Evolutionary conservation across 2,888 invertebrate species (phyloP).

Genomic region (Epistrophe eligans): DNA sequence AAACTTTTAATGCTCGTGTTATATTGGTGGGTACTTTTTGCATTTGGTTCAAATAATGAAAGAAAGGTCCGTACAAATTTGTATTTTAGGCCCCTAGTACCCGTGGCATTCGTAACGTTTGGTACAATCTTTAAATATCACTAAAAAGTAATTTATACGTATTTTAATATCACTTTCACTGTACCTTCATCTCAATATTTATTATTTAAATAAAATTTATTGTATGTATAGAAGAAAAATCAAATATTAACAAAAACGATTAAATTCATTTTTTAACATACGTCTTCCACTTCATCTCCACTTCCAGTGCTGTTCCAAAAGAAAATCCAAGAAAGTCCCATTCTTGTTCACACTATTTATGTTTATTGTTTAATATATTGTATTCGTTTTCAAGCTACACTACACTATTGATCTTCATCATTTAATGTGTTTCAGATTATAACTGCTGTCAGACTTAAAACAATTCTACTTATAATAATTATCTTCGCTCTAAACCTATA

Average conservation of each 20-base stretch:
- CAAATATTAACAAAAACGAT: not conserved
- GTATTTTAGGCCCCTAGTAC: too few relatives aligned
- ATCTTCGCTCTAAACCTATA: not conserved
- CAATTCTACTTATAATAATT: constrained; percentile 37
- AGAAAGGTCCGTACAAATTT: too few relatives aligned
- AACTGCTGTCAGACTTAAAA: not conserved
- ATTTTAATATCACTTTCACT: too few relatives aligned
- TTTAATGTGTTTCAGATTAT: not conserved
- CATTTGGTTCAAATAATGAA: too few relatives aligned
- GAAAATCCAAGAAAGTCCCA: constrained; percentile 42
- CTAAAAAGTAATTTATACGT: too few relatives aligned
- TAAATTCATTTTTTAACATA: constrained; percentile 1
- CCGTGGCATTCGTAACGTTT: too few relatives aligned
- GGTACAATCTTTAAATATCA: too few relatives aligned
- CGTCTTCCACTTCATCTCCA: not conserved
- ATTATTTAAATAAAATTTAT: not conserved
- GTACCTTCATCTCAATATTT: not conserved
- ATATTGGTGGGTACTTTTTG: too few relatives aligned
- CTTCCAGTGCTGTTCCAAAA: constrained; percentile 31
- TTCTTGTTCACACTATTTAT: not conserved
- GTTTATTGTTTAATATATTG: not conserved
- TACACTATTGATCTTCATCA: not conserved
- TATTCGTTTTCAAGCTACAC: not conserved
- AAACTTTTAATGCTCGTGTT: too few relatives aligned
- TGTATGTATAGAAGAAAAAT: not conserved